Evolutionary conservation across 1,140 invertebrate genomes (phyloP).

Genomic region (Penaeus japonicus): DNA sequence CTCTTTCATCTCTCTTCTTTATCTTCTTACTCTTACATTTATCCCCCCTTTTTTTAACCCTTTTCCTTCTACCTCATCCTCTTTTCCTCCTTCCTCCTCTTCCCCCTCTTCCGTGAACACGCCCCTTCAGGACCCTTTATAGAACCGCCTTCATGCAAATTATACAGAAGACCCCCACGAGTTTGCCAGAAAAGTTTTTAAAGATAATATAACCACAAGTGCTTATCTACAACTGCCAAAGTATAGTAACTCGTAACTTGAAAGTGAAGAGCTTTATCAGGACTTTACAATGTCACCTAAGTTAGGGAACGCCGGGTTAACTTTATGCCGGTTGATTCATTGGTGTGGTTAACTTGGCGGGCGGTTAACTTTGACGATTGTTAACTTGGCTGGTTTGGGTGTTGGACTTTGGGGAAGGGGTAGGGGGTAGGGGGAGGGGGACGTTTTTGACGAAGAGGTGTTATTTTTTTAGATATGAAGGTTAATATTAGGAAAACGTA

Average conservation of each 20-base stretch:
- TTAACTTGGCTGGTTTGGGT: background rate
- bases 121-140: background rate
- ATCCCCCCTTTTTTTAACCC: background rate
- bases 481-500: no score
- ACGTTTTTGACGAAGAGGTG: background rate
- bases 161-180: background rate
- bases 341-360: background rate
- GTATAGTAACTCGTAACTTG: background rate
- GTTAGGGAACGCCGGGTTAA: background rate
- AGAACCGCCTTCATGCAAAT: background rate
- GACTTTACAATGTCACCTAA: background rate
- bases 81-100: background rate
- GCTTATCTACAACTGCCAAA: background rate
- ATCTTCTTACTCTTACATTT: background rate
- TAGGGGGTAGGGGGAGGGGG: background rate
- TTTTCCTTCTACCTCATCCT: background rate
- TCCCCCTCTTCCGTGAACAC: background rate
- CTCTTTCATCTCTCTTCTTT: background rate
- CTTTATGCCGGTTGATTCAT: background rate
- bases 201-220: background rate
- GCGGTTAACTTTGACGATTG: background rate
- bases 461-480: no score
- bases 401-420: background rate
- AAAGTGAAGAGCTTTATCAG: background rate
- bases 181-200: background rate